Base-by-base conservation (phyloP, 2,797 vertebrate genomes). In the Myiothlypis coronata region DNA sequence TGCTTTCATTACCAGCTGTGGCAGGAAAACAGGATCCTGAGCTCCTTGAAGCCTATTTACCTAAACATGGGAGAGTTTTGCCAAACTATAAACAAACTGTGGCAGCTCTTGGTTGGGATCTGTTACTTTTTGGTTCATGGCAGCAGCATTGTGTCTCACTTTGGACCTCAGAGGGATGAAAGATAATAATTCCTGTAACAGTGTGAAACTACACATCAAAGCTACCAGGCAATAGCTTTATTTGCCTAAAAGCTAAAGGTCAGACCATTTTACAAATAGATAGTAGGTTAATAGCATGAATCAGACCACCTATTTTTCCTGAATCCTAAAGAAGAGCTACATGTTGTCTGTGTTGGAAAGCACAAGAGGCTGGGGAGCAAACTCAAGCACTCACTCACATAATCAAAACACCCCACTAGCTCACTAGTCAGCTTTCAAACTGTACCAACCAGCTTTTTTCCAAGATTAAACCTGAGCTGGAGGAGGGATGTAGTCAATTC, bases 371-470 rank as follows among this genome's bases (percentile, higher is more conserved):
- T 34, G n/a, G 17, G 19, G 17, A 79, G 16, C 0, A 77, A 55
- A 77, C 6, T 63, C 6, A 35, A 32, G 18, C 52, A 24, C 6
- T 34, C 2, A 0, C 3, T 41, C 24, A 39, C 14, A 5, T 14
- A 68, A 55, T 9, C 15, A 4, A 19, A 81, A 39, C 6, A 65
- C 5, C 2, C 30, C 26, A 41, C 24, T 34, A 81, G 23, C 32
- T 89, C 34, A 9, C 19, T 80, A 10, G 20, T 70, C 35, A 80
- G 5, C 50, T 52, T 30, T 52, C 50, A 30, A 52, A 52, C 9
- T 24, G 2, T 14, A 17, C 28, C 76, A 52, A 21, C 2, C 21
- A 74, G 11, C 4, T 83, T 85, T 93, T 86, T 72, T 34, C 34
- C 49, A 75, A 64, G 12, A 52, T 59, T 85, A 85, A 90, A 56